phyloP scores from a whole-genome alignment of 1,140 invertebrate species.

The Luehdorfia chinensis region DNA sequence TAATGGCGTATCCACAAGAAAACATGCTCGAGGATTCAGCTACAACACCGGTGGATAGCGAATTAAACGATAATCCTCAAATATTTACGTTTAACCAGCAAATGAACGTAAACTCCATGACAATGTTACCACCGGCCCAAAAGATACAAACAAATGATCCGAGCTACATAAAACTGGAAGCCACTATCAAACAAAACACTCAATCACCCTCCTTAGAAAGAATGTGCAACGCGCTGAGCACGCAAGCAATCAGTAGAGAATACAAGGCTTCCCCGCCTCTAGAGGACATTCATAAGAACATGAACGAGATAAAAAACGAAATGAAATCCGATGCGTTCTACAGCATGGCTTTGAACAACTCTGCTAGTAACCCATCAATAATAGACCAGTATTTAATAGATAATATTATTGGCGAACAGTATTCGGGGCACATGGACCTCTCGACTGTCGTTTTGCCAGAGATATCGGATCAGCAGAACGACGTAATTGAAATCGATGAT shows the following conservation, averaged over 20 bases:
- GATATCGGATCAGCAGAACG: conserved; percentile 49
- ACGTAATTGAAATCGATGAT: conserved; percentile 70
- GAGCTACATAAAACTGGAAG: conserved; percentile 68
- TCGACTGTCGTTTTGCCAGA: conserved; percentile 47
- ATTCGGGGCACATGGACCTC: conserved; percentile 53
- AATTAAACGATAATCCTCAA: conserved; percentile 48
- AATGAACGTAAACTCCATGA: conserved; percentile 55
- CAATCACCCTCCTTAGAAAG: conserved; percentile 64
- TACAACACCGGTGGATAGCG: conserved; percentile 49
- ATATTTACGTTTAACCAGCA: conserved; percentile 66
- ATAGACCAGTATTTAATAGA: conserved; percentile 67
- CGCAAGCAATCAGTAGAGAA: conserved; percentile 47
- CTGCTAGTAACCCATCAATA: conserved; percentile 41
- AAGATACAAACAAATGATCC: conserved; percentile 62
- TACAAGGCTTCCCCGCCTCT: conserved; percentile 67
- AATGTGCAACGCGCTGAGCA: conserved; percentile 64
- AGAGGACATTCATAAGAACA: conserved; percentile 67
- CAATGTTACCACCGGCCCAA: conserved; percentile 44
- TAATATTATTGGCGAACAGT: conserved; percentile 64
- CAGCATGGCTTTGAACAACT: conserved; percentile 47
- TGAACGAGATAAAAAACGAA: conserved; percentile 70
- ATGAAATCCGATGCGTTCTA: conserved; percentile 66
- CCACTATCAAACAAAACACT: conserved; percentile 66
- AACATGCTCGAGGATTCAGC: conserved; percentile 41
- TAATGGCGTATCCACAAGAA: conserved; percentile 56